Evolutionary conservation across 2,888 invertebrate species (phyloP).

Genomic region (Pilophorus perplexus): DNA sequence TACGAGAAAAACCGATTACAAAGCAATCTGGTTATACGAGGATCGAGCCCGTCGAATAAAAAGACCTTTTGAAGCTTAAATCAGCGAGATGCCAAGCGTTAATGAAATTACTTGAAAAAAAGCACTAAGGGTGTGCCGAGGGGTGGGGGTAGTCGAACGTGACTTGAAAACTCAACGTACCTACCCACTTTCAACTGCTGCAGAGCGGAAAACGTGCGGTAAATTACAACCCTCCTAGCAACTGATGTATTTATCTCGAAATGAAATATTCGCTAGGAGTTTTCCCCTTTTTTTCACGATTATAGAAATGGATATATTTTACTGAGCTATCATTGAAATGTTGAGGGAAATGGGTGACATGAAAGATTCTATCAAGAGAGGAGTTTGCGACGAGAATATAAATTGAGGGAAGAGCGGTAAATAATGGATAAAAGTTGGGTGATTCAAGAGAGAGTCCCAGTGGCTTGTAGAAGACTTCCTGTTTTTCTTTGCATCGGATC

Average conservation of each 20-base stretch:
- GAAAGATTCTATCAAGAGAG: too few species aligned
- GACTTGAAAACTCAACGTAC: background rate
- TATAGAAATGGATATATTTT: too few species aligned
- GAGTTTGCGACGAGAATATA: too few species aligned
- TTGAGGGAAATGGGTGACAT: too few species aligned
- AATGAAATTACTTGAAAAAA: background rate
- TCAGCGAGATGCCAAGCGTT: background rate
- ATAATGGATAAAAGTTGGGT: too few species aligned
- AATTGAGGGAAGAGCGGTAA: too few species aligned
- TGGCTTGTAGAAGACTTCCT: too few species aligned
- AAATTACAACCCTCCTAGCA: conserved; percentile 4
- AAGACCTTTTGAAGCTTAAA: background rate
- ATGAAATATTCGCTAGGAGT: background rate
- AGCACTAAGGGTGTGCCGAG: background rate
- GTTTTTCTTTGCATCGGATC: too few species aligned
- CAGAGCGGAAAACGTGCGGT: conserved; percentile 9
- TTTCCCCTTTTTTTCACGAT: too few species aligned
- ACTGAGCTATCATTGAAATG: too few species aligned
- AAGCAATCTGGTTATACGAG: background rate
- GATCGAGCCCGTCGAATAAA: background rate
- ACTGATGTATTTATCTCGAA: background rate
- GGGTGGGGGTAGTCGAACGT: background rate
- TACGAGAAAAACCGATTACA: background rate
- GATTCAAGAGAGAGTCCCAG: too few species aligned
- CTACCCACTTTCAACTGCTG: background rate